Evolutionary conservation across 2,113 vertebrate genomes (phyloP).

Genomic region (Azemiops feae): DNA sequence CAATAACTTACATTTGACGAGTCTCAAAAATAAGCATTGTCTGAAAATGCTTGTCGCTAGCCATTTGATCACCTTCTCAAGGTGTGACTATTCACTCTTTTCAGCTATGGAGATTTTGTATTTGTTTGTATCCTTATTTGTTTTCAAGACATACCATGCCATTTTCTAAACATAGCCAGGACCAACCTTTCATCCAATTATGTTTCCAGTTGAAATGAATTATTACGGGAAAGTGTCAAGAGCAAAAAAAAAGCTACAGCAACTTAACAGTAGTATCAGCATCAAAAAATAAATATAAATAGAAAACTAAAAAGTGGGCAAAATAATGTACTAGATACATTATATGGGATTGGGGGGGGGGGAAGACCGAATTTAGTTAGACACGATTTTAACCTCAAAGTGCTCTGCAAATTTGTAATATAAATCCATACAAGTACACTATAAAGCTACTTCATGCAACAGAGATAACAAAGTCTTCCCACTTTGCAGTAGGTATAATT

Average conservation of each 20-base stretch:
- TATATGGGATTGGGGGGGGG: not conserved
- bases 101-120: not conserved
- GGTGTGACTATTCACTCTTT: not conserved
- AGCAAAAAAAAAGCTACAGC: not conserved
- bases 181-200: not conserved
- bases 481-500: not conserved
- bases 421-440: not conserved
- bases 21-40: not conserved
- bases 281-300: not conserved
- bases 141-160: not conserved
- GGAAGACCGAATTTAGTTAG: not conserved
- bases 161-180: not conserved
- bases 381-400: not conserved
- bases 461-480: not conserved
- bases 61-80: not conserved
- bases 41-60: not conserved
- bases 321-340: not conserved
- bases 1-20: not conserved
- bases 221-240: not conserved
- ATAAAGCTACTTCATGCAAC: not conserved
- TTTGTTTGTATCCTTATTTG: no score
- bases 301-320: not conserved
- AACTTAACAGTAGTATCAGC: not conserved
- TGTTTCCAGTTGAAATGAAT: not conserved
- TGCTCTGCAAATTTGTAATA: not conserved